These are phyloP conservation scores for Leucosticte australis DNA, from an alignment of 2,113 vertebrate genomes.

Conservation along the genomic window DNA sequence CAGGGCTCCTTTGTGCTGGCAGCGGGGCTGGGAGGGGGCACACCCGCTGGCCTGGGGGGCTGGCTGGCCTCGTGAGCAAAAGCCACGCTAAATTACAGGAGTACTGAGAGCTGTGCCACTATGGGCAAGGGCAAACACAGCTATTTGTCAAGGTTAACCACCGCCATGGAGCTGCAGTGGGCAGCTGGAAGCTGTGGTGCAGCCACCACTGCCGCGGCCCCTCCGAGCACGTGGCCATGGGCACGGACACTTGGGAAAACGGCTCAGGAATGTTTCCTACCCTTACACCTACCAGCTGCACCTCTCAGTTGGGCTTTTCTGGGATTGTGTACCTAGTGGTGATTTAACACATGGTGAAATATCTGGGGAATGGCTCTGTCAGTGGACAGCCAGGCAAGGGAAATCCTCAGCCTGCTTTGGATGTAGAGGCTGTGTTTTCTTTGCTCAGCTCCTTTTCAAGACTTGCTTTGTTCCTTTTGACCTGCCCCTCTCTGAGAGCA, in stretches of 20 bases:
- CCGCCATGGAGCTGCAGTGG: accelerated
- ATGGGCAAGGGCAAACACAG: neutral
- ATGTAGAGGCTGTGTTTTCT: accelerated
- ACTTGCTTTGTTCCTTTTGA: neutral
- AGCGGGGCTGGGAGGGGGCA: neutral
- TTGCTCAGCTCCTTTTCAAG: neutral
- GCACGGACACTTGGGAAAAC: neutral
- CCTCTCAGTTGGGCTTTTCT: neutral
- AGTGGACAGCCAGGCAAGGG: neutral
- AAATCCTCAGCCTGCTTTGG: neutral
- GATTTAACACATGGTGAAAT: neutral
- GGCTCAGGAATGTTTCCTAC: neutral
- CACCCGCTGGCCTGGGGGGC: neutral
- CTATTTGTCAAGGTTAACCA: constrained; percentile 47
- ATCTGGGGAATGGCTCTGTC: neutral
- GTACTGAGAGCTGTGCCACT: neutral
- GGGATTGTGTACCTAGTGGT: neutral
- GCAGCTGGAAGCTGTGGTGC: neutral
- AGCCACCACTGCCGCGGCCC: neutral
- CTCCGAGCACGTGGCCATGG: accelerated
- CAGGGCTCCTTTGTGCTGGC: accelerated
- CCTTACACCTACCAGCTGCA: neutral
- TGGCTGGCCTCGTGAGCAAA: neutral
- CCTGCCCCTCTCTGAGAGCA: neutral
- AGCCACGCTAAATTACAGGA: neutral